Percentiles rank a stretch among this genome's conserved stretches.
phyloP scores from a whole-genome alignment of 2,888 invertebrate species.

The Busseola fusca region DNA sequence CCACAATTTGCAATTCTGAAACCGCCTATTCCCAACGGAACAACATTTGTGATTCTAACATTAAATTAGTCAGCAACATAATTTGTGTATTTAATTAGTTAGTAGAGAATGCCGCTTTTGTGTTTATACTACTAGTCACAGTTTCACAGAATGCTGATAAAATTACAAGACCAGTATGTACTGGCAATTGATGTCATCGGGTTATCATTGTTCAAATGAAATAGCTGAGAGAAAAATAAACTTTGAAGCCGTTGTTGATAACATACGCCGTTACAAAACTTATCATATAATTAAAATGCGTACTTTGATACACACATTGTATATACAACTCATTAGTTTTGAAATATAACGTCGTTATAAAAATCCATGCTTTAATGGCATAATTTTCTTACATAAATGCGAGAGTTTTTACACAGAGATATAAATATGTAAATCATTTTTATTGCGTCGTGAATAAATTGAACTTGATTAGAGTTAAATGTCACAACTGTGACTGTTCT shows the following conservation, averaged over 20 bases:
- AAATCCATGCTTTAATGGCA: conserved; percentile 34
- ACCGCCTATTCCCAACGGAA: conserved; percentile 33
- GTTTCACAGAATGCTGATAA: conserved; percentile 54
- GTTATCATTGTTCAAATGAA: conserved; percentile 62
- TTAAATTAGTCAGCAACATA: conserved; percentile 49
- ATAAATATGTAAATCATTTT: conserved; percentile 52
- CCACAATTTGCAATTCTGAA: conserved; percentile 51
- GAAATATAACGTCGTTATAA: conserved; percentile 30
- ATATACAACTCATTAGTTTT: conserved; percentile 23
- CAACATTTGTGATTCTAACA: conserved; percentile 54
- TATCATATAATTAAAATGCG: conserved; percentile 30
- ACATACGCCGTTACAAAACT: conserved; percentile 25
- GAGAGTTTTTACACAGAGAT: conserved; percentile 23
- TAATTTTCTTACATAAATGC: conserved; percentile 42
- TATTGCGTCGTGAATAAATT: conserved; percentile 52
- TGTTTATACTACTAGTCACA: conserved; percentile 39
- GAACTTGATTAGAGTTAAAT: conserved; percentile 46
- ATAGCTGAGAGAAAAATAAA: conserved; percentile 56
- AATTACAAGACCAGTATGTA: conserved; percentile 55
- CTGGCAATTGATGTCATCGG: conserved; percentile 60
- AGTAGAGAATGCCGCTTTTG: conserved; percentile 34
- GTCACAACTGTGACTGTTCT: conserved; percentile 42
- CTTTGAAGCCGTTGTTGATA: conserved; percentile 41
- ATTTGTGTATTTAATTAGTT: conserved; percentile 50
- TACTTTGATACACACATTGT: conserved; percentile 27